phyloP scores from a whole-genome alignment of 2,113 vertebrate genomes.

The Paramormyrops kingsleyae region DNA sequence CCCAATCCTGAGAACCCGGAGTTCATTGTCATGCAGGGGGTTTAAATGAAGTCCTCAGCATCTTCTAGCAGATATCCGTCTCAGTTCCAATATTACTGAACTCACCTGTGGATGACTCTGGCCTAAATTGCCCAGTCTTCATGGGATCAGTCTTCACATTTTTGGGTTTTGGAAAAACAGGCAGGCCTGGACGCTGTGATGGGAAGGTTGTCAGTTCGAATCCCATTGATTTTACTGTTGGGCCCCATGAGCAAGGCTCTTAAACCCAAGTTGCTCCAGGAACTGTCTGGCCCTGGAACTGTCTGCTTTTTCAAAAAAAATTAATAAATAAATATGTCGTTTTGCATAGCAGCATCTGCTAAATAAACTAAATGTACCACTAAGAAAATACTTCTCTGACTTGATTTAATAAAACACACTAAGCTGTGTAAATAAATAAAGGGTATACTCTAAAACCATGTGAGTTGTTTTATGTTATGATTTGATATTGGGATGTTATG shows the following conservation, averaged over 20 bases:
- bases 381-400: background rate
- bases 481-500: background rate
- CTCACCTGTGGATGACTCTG: background rate
- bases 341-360: background rate
- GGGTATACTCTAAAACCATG: background rate
- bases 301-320: background rate
- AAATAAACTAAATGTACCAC: background rate
- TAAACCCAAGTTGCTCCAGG: background rate
- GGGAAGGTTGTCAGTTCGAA: background rate
- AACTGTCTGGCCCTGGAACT: background rate
- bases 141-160: background rate
- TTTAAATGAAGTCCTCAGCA: background rate
- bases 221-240: background rate
- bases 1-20: conserved; percentile 15
- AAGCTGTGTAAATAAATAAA: background rate
- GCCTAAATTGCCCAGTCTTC: background rate
- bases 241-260: background rate
- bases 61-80: background rate
- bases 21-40: background rate
- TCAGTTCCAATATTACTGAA: background rate
- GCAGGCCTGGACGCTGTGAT: background rate
- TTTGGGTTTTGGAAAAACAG: background rate
- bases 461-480: background rate
- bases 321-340: background rate
- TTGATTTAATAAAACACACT: background rate